A percentile compares a stretch with the other conserved stretches of the same genome.
phyloP scores from a whole-genome alignment of 2,797 vertebrate species.

The Spondyliosoma cantharus region DNA sequence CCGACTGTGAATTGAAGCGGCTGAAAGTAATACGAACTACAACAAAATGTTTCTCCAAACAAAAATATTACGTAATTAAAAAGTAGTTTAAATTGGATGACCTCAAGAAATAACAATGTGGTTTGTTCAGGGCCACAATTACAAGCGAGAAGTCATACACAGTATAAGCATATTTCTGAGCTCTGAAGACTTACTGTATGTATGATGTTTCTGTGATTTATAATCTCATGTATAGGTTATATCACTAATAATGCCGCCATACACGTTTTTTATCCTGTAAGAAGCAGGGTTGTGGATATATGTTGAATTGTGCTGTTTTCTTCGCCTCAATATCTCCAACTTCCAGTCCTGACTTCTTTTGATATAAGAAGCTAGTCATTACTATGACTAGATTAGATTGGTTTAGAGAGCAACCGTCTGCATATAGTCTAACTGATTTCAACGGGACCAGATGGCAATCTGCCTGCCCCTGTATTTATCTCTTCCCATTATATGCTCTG shows the following conservation, averaged over 20 bases:
- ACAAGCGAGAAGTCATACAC: neutral
- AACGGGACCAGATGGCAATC: constrained; percentile 68
- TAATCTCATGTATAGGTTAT: too few relatives aligned
- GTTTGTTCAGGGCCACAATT: neutral
- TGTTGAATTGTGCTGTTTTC: neutral
- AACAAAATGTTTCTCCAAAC: neutral
- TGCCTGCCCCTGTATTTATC: constrained; percentile 56
- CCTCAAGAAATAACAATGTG: neutral
- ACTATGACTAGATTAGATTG: constrained; percentile 52
- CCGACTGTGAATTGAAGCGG: neutral
- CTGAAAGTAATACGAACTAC: neutral
- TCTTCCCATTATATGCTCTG: constrained; percentile 55
- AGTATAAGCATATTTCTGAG: neutral
- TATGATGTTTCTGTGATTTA: neutral
- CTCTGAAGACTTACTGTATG: neutral
- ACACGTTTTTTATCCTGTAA: neutral
- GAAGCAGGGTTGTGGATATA: neutral
- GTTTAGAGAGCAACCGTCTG: constrained; percentile 56
- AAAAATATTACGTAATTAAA: neutral
- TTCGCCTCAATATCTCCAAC: neutral
- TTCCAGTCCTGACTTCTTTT: constrained; percentile 26
- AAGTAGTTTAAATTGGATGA: neutral
- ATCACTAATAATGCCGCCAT: neutral
- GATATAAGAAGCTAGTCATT: constrained; percentile 39
- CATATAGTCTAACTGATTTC: constrained; percentile 61